Base-by-base conservation (phyloP, 2,888 invertebrate species). In the Papilio protenor region DNA sequence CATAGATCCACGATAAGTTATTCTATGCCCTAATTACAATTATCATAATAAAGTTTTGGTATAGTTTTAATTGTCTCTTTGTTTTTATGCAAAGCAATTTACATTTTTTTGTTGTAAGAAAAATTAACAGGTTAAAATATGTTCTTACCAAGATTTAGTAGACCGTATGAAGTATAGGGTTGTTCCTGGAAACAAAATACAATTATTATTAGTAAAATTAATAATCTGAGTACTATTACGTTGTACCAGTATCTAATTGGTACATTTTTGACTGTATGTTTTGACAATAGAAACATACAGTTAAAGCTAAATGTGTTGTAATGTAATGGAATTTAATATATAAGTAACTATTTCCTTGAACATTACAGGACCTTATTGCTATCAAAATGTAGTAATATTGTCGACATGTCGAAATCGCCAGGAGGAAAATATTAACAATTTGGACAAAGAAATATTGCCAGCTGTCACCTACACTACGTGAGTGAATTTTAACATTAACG, bases 361-460 rank as follows among this genome's bases (percentile, higher is more conserved):
- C 64, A n/a, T 33, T 14, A 40, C 33, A 33, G n/a, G 18, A 64
- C 40, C 33, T 64, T 64, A 64, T 64, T 64, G n/a, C 10, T 33
- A 64, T 40, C 18, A 64, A 12, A 33, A 40, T 64, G 4, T 23
- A 59, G 64, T 11, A 64, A 64, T 64, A 64, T 64, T 64, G n/a
- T 61, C 61, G 64, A 40, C 64, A 64, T 64, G 64, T 64, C 64
- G 33, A 64, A 64, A 40, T 64, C 40, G 64, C 64, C 64, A 64
- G 18, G 33, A 64, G 64, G 64, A 64, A 64, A 64, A 40, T 64
- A 40, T 64, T 61, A 64, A 64, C 64, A 64, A 73, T 21, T 52
- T 73, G 45, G 47, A 73, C 73, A 73, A 59, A 61, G 55, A 73
- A 73, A 61, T 73, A 61, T 73, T 61, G 61, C 59, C 59, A 64